Percentiles rank a stretch among this genome's conserved stretches.
These are phyloP conservation scores for Daptonema setosum DNA, from an alignment of 2,888 invertebrate species.

Conservation along the genomic window DNA sequence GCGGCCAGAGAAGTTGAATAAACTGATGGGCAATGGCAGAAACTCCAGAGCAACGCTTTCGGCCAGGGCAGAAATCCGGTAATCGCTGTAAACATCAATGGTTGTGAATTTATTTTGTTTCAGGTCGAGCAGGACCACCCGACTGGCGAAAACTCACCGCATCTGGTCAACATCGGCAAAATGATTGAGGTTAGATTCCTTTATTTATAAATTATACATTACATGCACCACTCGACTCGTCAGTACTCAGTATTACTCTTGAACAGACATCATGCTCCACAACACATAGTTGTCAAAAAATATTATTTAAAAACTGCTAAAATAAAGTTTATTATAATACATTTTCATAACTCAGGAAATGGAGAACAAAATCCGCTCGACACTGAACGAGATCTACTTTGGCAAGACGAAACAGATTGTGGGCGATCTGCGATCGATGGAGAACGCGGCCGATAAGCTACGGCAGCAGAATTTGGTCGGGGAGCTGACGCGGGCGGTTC, in stretches of 20 bases:
- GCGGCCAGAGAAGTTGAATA: no score
- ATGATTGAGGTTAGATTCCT: slow-evolving; percentile 54
- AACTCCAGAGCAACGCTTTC: no score
- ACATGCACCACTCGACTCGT: background rate
- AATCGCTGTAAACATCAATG: background rate
- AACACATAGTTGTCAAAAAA: no score
- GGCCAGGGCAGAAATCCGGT: background rate
- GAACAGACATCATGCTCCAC: no score
- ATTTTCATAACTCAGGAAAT: slow-evolving; percentile 48
- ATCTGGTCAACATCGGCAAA: slow-evolving; percentile 91
- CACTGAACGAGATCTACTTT: slow-evolving; percentile 93
- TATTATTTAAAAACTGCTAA: no score
- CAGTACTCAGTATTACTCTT: no score
- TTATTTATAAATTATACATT: background rate
- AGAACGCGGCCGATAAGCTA: slow-evolving; percentile 58
- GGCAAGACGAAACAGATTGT: slow-evolving; percentile 97
- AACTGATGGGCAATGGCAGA: no score
- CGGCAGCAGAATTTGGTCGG: slow-evolving; percentile 62
- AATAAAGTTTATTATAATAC: no score
- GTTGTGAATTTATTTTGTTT: background rate
- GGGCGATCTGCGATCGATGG: slow-evolving; percentile 62
- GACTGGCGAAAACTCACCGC: slow-evolving; percentile 76
- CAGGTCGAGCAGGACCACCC: slow-evolving; percentile 71
- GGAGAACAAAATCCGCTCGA: slow-evolving; percentile 97
- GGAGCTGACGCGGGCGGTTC: slow-evolving; percentile 58